Evolutionary conservation across 2,113 vertebrate genomes (phyloP).

Genomic region (Festucalex cinctus): DNA sequence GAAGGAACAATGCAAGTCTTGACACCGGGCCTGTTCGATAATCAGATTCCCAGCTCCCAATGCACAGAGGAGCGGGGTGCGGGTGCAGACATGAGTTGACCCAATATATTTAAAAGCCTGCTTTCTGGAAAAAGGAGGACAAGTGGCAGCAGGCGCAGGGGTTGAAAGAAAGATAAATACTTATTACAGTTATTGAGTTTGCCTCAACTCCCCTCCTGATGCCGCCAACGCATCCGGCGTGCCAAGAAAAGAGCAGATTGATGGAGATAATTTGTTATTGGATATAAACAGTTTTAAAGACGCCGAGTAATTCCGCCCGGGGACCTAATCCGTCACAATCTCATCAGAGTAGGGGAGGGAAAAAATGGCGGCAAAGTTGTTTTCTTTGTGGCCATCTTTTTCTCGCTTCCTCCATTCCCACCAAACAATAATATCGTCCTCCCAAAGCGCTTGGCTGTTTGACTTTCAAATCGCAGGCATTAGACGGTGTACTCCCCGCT

Average conservation of each 20-base stretch:
- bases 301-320: constrained; percentile 69
- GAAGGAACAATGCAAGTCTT: constrained; percentile 73
- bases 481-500: constrained; percentile 68
- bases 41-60: constrained; percentile 76
- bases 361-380: constrained; percentile 67
- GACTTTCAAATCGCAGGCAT: constrained; percentile 72
- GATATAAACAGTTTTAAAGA: constrained; percentile 78
- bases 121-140: constrained; percentile 72
- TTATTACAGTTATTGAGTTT: constrained; percentile 78
- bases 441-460: constrained; percentile 69
- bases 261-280: constrained; percentile 75
- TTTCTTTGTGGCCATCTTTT: constrained; percentile 66
- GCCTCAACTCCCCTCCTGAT: constrained; percentile 66
- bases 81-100: constrained; percentile 71
- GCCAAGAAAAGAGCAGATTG: constrained; percentile 73
- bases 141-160: constrained; percentile 72
- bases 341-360: constrained; percentile 65
- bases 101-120: constrained; percentile 81
- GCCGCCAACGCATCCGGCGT: constrained; percentile 61
- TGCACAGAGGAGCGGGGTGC: constrained; percentile 66
- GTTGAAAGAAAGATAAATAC: constrained; percentile 79
- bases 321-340: constrained; percentile 72
- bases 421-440: constrained; percentile 71
- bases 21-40: constrained; percentile 73
- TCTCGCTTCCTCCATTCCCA: constrained; percentile 25